Evolutionary conservation across 1,140 invertebrate genomes (phyloP), one percentile per base, ranked within the genome.

Genomic region (Calycopis cecrops): DNA sequence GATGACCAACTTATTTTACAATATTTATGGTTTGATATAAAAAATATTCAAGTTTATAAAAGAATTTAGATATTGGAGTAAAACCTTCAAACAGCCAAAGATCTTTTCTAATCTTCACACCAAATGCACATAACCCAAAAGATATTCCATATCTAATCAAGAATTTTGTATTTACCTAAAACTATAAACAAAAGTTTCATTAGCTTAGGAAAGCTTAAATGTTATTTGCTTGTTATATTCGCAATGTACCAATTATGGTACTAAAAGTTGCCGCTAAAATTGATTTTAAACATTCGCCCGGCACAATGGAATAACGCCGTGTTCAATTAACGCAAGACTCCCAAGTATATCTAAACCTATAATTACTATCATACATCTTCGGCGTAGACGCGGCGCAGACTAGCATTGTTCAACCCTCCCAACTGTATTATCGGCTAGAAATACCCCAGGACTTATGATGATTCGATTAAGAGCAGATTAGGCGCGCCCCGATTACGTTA

Each of bases 401-500:
- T 65, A 54, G 53, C 55, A 66, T 65, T 68, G 59, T 69, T 63
- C 21, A 71, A 64, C 70, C 69, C 73, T 55, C 59, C 61, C 40
- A 59, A 68, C 28, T 69, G 65, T 69, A 67, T 76, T 76, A 82
- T 71, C 69, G 65, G 67, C 48, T 67, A 60, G 59, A 67, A 65
- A 64, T 60, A 65, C 65, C 67, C 71, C 65, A 65, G 65, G 65
- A 69, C 74, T 76, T 77, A 75, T 80, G 66, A 79, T 79, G 73
- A 82, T 83, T 82, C 69, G 79, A 83, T 85, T 80, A 81, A 76
- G 66, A 59, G 57, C 58, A 71, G 76, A 84, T 84, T 75, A 85
- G 71, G 59, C 55, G 52, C 55, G 72, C 71, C 70, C 77, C 60
- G 71, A 71, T 75, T 66, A 71, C 61, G 71, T 72, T 76, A 85